Conservation (phyloP, 2,113 vertebrate species). For the Chaetodon trifascialis region DNA sequence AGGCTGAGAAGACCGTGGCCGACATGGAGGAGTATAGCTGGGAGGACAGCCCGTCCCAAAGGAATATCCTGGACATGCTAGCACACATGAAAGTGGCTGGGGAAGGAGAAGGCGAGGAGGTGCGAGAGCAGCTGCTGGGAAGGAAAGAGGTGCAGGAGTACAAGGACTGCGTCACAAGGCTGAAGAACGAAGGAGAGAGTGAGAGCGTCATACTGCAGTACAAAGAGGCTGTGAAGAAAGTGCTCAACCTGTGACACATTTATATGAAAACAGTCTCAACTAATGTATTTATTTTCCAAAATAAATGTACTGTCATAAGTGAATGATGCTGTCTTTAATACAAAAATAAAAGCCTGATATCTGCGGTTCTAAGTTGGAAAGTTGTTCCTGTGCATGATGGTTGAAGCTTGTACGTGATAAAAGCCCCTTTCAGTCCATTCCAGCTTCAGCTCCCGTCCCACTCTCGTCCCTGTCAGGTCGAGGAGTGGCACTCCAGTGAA, state of each 20-base stretch:
- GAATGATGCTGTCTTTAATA: constrained; percentile 15
- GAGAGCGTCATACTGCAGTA: constrained; percentile 87
- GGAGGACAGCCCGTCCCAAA: constrained; percentile 91
- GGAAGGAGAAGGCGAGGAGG: constrained; percentile 70
- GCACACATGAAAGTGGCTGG: constrained; percentile 79
- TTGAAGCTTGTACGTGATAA: constrained; percentile 23
- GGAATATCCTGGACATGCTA: constrained; percentile 86
- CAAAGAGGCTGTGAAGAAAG: constrained; percentile 92
- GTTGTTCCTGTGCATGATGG: not conserved
- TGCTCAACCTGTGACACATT: constrained; percentile 80
- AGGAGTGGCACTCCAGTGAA: constrained; percentile 46
- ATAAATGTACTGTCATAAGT: constrained; percentile 10
- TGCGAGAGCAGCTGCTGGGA: constrained; percentile 85
- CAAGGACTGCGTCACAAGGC: constrained; percentile 82
- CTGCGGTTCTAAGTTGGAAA: not conserved
- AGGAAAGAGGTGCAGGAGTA: constrained; percentile 87
- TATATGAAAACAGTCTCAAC: constrained; percentile 12
- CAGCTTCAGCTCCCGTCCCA: constrained; percentile 3
- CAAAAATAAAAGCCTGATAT: constrained; percentile 51
- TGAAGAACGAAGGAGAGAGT: constrained; percentile 92
- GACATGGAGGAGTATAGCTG: constrained; percentile 96
- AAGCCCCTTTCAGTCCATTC: constrained; percentile 17
- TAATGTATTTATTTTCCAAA: constrained; percentile 54
- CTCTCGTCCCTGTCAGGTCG: constrained; percentile 18
- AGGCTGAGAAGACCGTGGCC: constrained; percentile 88